Percentiles rank a stretch among this genome's conserved stretches.
Conservation (phyloP, 2,113 vertebrate genomes). For the Scartelaos histophorus region DNA sequence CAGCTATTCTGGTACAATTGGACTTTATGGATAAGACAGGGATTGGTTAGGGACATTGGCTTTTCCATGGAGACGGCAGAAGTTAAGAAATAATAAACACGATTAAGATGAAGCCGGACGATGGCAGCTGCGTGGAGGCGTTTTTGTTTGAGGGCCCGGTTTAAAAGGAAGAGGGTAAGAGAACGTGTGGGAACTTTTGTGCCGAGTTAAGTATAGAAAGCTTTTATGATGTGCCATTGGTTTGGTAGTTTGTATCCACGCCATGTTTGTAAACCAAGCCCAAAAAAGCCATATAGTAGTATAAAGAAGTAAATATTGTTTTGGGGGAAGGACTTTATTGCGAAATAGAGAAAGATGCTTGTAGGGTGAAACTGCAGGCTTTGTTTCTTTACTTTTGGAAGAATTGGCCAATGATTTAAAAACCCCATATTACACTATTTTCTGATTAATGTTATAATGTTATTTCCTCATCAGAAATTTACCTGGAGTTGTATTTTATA, state of each 20-base stretch:
- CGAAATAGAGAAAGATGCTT: no score
- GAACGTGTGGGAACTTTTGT: conserved; percentile 2
- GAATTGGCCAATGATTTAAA: no score
- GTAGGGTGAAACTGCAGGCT: no score
- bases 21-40: conserved; percentile 72
- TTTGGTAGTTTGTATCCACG: neutral
- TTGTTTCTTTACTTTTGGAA: no score
- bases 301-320: no score
- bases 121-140: conserved; percentile 42
- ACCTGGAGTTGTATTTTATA: no score
- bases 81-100: conserved; percentile 78
- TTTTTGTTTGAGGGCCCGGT: conserved; percentile 17
- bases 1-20: conserved; percentile 77
- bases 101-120: conserved; percentile 66
- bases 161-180: conserved; percentile 2
- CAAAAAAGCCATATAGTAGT: neutral
- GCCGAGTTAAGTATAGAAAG: conserved; percentile 7
- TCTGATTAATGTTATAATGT: no score
- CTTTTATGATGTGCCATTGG: neutral
- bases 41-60: conserved; percentile 62
- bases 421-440: no score
- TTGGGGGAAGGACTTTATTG: no score
- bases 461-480: no score
- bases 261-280: neutral
- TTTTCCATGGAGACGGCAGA: conserved; percentile 76